These are phyloP conservation scores for Cataglyphis hispanica DNA, from an alignment of 1,140 invertebrate species.

Conservation along the genomic window DNA sequence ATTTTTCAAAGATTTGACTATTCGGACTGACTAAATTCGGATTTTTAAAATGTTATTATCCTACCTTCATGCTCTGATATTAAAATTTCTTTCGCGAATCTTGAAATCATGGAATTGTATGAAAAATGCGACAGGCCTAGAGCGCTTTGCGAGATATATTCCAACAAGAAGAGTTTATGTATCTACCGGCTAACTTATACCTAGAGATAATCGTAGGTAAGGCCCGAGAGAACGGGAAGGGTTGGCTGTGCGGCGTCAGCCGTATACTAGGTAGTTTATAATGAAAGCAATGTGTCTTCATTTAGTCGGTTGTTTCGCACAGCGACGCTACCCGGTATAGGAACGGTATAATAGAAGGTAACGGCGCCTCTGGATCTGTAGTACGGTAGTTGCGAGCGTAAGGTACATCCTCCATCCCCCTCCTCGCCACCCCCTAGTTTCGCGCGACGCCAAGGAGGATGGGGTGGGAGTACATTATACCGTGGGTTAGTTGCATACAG, in stretches of 20 bases:
- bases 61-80: neutral
- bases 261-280: constrained; percentile 76
- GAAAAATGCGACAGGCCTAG: constrained; percentile 1
- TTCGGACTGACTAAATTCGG: neutral
- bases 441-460: constrained; percentile 32
- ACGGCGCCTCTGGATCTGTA: constrained; percentile 69
- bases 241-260: constrained; percentile 48
- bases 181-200: constrained; percentile 49
- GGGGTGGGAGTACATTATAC: constrained; percentile 56
- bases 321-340: constrained; percentile 62
- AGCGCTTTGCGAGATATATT: constrained; percentile 5
- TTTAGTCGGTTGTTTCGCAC: constrained; percentile 80
- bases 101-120: neutral
- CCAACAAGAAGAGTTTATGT: constrained; percentile 51
- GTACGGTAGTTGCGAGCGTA: constrained; percentile 49
- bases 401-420: constrained; percentile 15
- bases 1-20: neutral
- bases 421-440: neutral
- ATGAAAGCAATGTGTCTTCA: constrained; percentile 83
- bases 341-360: constrained; percentile 80
- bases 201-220: constrained; percentile 58
- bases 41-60: neutral
- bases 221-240: constrained; percentile 12
- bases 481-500: constrained; percentile 63
- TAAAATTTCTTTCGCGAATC: constrained; percentile 1